Evolutionary conservation across 2,888 invertebrate genomes (phyloP).

Genomic region (Macroteleia sp.): DNA sequence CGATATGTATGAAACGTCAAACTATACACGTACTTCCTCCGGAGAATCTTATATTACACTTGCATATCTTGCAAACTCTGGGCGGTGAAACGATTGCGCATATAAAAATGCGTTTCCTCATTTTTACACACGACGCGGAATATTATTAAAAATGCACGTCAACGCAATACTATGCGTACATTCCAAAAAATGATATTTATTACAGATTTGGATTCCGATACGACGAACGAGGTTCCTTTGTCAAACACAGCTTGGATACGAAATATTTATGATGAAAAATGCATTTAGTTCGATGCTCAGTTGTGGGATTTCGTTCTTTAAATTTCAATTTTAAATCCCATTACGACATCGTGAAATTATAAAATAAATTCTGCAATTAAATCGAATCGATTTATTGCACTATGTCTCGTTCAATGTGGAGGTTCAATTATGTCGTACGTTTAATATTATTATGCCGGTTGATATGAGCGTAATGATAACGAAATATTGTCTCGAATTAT

Average conservation of each 20-base stretch:
- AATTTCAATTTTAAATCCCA: too few species aligned
- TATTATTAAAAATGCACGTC: constrained; percentile 38
- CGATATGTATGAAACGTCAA: constrained; percentile 42
- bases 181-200: constrained; percentile 14
- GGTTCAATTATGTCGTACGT: too few species aligned
- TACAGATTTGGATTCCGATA: constrained; percentile 13
- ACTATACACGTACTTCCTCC: constrained; percentile 21
- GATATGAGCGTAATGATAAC: not conserved
- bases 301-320: too few species aligned
- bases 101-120: constrained; percentile 23
- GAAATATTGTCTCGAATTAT: constrained; percentile 1
- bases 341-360: too few species aligned
- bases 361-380: too few species aligned
- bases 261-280: too few species aligned
- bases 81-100: constrained; percentile 24
- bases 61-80: constrained; percentile 31
- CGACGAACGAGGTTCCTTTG: not conserved
- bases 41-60: constrained; percentile 38
- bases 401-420: too few species aligned
- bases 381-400: too few species aligned
- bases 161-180: constrained; percentile 24
- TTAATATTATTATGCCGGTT: not conserved
- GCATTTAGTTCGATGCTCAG: too few species aligned
- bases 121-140: constrained; percentile 6
- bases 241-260: too few species aligned